phyloP scores from a whole-genome alignment of 2,797 vertebrate species.

The Philypnodon macrostomus region DNA sequence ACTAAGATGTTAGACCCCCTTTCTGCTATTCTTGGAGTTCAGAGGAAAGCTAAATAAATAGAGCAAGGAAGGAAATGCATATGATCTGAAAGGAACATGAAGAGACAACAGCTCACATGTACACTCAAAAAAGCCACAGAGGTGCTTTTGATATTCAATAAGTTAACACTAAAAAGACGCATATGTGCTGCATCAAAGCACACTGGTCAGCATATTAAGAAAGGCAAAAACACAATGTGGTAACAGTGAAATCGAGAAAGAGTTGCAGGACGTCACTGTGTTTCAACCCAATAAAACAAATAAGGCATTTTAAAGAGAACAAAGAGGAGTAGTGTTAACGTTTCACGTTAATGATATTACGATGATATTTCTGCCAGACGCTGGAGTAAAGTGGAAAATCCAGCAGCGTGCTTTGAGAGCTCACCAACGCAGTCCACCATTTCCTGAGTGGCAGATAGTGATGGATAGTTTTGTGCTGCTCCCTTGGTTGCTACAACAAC shows the following conservation, averaged over 20 bases:
- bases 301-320: slow-evolving; percentile 73
- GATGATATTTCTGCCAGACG: slow-evolving; percentile 82
- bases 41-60: slow-evolving; percentile 63
- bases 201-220: slow-evolving; percentile 56
- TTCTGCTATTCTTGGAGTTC: slow-evolving; percentile 55
- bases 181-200: slow-evolving; percentile 63
- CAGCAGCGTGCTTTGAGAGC: slow-evolving; percentile 84
- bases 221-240: slow-evolving; percentile 48
- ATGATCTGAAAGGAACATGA: slow-evolving; percentile 47
- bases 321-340: slow-evolving; percentile 47
- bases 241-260: slow-evolving; percentile 22
- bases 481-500: slow-evolving; percentile 89
- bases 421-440: slow-evolving; percentile 85
- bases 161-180: slow-evolving; percentile 72
- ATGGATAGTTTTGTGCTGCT: slow-evolving; percentile 88
- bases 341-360: slow-evolving; percentile 45
- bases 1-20: slow-evolving; percentile 50
- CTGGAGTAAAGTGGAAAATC: slow-evolving; percentile 85
- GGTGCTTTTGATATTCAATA: slow-evolving; percentile 70
- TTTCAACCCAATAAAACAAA: slow-evolving; percentile 56
- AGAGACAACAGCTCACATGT: slow-evolving; percentile 34
- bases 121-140: slow-evolving; percentile 31
- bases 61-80: slow-evolving; percentile 51
- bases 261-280: slow-evolving; percentile 33
- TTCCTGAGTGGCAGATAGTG: slow-evolving; percentile 81